A percentile compares a stretch with the other conserved stretches of the same genome.
phyloP scores from a whole-genome alignment of 2,888 invertebrate species.

The Troglohyphantes excavatus region DNA sequence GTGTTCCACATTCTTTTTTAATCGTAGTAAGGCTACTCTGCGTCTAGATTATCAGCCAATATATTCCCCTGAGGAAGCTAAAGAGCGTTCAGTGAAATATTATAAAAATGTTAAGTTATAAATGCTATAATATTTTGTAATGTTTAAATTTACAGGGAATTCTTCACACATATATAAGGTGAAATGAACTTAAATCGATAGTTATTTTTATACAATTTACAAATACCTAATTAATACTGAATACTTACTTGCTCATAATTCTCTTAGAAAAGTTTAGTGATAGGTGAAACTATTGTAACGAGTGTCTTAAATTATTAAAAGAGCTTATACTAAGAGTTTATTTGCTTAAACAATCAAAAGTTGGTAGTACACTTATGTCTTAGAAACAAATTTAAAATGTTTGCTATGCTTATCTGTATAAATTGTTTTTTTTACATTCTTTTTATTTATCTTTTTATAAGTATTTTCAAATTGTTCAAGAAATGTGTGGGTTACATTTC shows the following conservation, averaged over 20 bases:
- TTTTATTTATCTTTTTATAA: too few relatives aligned
- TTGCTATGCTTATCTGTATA: too few relatives aligned
- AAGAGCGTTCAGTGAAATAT: conserved; percentile 81
- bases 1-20: conserved; percentile 85
- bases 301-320: neutral
- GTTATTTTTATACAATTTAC: neutral
- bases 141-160: neutral
- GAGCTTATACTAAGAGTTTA: neutral
- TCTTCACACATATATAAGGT: neutral
- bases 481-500: too few relatives aligned
- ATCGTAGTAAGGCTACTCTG: conserved; percentile 85
- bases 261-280: neutral
- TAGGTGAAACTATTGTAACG: neutral
- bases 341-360: neutral
- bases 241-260: neutral
- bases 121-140: neutral
- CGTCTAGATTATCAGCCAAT: conserved; percentile 84
- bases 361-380: too few relatives aligned
- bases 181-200: neutral
- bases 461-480: too few relatives aligned
- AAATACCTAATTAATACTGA: neutral
- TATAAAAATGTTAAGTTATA: conserved; percentile 80
- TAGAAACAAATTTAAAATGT: too few relatives aligned
- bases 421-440: too few relatives aligned
- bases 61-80: conserved; percentile 83